Evolutionary conservation across 2,113 vertebrate species (phyloP).

Genomic region (Lepus americanus): DNA sequence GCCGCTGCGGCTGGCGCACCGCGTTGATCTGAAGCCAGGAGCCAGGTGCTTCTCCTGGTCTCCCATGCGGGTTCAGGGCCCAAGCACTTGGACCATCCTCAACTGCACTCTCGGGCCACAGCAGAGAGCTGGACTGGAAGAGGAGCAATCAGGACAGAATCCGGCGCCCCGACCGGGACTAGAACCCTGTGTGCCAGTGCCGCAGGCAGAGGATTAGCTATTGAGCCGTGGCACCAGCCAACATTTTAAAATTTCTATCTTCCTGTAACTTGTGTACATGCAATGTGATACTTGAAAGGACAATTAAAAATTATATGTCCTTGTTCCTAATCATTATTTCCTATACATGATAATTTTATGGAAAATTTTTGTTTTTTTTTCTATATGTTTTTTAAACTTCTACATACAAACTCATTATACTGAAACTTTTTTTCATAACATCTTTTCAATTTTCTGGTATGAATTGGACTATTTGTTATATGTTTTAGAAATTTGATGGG

Average conservation of each 20-base stretch:
- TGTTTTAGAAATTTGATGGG: neutral
- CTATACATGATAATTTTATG: neutral
- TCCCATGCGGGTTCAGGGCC: too few species aligned
- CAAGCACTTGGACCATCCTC: too few species aligned
- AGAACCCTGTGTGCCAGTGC: too few species aligned
- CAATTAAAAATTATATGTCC: neutral
- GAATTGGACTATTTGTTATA: neutral
- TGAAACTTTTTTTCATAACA: neutral
- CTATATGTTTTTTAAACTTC: neutral
- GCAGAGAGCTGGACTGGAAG: too few species aligned
- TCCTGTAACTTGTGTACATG: neutral
- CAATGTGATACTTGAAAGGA: neutral
- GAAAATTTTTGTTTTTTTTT: constrained; percentile 21
- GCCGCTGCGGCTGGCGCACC: too few species aligned
- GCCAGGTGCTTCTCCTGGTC: too few species aligned
- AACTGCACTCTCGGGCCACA: too few species aligned
- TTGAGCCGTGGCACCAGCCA: too few species aligned
- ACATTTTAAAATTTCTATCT: neutral
- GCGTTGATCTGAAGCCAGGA: too few species aligned
- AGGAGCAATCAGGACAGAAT: too few species aligned
- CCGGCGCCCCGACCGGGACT: too few species aligned
- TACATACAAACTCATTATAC: neutral
- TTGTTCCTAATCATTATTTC: neutral
- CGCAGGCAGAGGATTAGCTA: too few species aligned
- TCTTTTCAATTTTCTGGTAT: constrained; percentile 30